Percentiles rank a stretch among this genome's conserved stretches.
Conservation (phyloP, 2,113 vertebrate genomes). For the Turnix velox region DNA sequence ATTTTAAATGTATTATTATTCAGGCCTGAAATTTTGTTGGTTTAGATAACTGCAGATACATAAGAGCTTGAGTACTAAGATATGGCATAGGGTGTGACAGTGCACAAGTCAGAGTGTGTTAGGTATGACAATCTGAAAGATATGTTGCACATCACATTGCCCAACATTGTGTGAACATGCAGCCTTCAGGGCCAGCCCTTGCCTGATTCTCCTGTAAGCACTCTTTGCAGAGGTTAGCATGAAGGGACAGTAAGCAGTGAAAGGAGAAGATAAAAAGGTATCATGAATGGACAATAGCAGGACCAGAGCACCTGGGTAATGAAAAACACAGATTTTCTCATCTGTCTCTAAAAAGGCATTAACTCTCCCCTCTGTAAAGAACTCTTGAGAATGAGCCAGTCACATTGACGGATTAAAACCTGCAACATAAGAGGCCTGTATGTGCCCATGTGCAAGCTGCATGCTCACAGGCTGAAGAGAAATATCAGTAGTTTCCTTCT, state of each 20-base stretch:
- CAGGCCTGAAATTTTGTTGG: neutral
- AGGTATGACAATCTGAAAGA: neutral
- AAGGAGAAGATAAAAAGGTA: neutral
- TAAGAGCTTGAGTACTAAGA: neutral
- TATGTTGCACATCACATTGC: neutral
- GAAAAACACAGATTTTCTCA: neutral
- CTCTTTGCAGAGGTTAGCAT: neutral
- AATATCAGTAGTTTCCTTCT: neutral
- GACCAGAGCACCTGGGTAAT: neutral
- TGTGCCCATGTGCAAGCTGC: neutral
- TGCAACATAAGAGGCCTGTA: neutral
- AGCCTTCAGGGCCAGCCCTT: neutral
- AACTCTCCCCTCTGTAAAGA: neutral
- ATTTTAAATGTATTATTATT: neutral
- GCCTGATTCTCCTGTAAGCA: neutral
- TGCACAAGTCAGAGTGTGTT: constrained; percentile 1
- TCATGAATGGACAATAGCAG: neutral
- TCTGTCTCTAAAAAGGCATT: neutral
- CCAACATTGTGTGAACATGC: neutral
- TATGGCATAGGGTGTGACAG: neutral
- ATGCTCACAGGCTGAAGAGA: neutral
- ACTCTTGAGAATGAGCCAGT: neutral
- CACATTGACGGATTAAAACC: neutral
- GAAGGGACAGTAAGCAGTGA: neutral
- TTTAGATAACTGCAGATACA: neutral